phyloP scores from a whole-genome alignment of 1,140 invertebrate genomes.

The Rhopalosiphum maidis region DNA sequence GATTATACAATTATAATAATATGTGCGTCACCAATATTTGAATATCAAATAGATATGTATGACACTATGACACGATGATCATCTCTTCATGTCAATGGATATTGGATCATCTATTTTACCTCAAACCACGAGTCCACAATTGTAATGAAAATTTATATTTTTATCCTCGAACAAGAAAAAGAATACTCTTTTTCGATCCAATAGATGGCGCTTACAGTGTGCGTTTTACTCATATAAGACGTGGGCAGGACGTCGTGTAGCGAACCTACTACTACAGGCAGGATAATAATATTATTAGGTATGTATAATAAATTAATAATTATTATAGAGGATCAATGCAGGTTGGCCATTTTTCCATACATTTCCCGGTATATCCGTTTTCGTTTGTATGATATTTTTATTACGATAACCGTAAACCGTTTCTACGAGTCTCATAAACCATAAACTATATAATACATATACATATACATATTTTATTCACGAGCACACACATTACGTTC shows the following conservation, averaged over 20 bases:
- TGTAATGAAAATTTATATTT: no score
- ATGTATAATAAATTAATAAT: background rate
- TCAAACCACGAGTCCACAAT: no score
- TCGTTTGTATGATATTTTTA: background rate
- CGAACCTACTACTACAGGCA: background rate
- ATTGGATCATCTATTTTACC: no score
- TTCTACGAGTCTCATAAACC: background rate
- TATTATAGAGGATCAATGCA: background rate
- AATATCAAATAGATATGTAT: no score
- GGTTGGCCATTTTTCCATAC: background rate
- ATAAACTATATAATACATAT: background rate
- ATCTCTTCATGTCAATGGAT: no score
- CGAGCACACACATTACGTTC: slow-evolving; percentile 3
- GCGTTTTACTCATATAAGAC: background rate
- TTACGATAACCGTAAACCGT: background rate
- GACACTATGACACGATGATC: no score
- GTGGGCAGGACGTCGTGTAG: background rate
- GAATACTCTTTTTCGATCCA: background rate
- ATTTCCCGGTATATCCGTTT: background rate
- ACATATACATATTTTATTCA: background rate
- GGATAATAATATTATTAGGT: background rate
- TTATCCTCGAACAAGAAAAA: background rate
- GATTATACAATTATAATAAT: no score
- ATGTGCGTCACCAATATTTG: no score
- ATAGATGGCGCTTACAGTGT: background rate